These are phyloP conservation scores for Philaenus spumarius DNA, from an alignment of 1,140 invertebrate species.

Conservation along the genomic window DNA sequence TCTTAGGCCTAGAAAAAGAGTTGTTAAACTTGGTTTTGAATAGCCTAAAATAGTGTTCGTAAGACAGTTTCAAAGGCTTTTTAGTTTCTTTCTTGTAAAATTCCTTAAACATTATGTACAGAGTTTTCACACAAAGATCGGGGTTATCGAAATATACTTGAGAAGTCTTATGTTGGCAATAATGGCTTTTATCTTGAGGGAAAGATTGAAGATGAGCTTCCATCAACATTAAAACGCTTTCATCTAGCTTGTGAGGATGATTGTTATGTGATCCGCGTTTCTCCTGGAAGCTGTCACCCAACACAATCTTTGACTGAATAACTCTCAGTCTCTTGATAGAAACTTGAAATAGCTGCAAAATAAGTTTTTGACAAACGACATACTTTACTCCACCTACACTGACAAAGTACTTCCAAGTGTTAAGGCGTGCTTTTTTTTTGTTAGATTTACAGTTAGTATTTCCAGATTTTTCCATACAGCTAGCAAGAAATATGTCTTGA, in stretches of 20 bases:
- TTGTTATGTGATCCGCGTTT: constrained; percentile 5
- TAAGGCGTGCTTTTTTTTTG: not conserved
- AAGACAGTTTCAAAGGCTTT: not conserved
- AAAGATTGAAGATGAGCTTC: not conserved
- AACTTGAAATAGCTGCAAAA: not conserved
- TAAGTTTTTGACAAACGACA: not conserved
- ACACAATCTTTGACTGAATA: constrained; percentile 6
- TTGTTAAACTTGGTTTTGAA: not conserved
- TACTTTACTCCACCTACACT: not conserved
- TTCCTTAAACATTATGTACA: not conserved
- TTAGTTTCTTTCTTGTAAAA: not conserved
- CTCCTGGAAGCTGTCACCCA: constrained; percentile 1
- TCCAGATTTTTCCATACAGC: not conserved
- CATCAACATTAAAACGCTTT: constrained; percentile 1
- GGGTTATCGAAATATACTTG: constrained; percentile 11
- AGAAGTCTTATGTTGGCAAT: constrained; percentile 3
- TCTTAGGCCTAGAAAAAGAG: constrained; percentile 10
- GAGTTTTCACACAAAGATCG: constrained; percentile 3
- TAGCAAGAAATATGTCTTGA: not conserved
- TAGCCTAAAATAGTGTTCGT: constrained; percentile 3
- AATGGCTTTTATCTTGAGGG: constrained; percentile 2
- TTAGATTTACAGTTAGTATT: not conserved
- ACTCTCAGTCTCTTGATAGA: constrained; percentile 1
- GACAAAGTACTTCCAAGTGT: too few species aligned
- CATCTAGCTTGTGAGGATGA: not conserved